Percentiles rank a stretch among this genome's conserved stretches.
Evolutionary conservation across 2,113 vertebrate genomes (phyloP).

Genomic region (Ceuthmochares aereus): DNA sequence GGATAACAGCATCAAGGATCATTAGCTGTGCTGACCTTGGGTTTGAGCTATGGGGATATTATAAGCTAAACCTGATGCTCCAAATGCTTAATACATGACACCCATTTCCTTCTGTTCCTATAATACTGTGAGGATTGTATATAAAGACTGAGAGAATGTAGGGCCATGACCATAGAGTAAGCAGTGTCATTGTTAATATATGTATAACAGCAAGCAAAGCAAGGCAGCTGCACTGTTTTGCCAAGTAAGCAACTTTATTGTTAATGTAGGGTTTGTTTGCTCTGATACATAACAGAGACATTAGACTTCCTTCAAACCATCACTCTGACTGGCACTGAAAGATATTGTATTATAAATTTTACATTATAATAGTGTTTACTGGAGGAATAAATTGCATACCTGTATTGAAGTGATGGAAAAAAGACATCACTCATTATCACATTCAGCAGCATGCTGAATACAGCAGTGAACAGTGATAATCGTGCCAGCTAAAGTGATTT

Average conservation of each 20-base stretch:
- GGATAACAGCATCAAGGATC: neutral
- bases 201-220: neutral
- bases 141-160: neutral
- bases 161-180: neutral
- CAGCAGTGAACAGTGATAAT: slow-evolving; percentile 47
- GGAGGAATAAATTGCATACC: slow-evolving; percentile 67
- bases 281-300: slow-evolving; percentile 65
- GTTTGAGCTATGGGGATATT: neutral
- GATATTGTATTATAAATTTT: slow-evolving; percentile 75
- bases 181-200: neutral
- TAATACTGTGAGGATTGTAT: neutral
- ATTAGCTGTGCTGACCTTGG: neutral
- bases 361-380: slow-evolving; percentile 75
- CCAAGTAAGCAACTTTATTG: slow-evolving; percentile 65
- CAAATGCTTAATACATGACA: neutral
- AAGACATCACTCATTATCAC: slow-evolving; percentile 63
- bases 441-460: slow-evolving; percentile 48
- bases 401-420: slow-evolving; percentile 61
- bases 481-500: slow-evolving; percentile 53
- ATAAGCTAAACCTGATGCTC: neutral
- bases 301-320: slow-evolving; percentile 59
- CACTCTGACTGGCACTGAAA: slow-evolving; percentile 68
- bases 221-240: slow-evolving; percentile 36
- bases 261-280: slow-evolving; percentile 65
- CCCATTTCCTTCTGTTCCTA: neutral